phyloP scores from a whole-genome alignment of 1,140 invertebrate genomes.

The silkworm (Bombyx mori) region DNA sequence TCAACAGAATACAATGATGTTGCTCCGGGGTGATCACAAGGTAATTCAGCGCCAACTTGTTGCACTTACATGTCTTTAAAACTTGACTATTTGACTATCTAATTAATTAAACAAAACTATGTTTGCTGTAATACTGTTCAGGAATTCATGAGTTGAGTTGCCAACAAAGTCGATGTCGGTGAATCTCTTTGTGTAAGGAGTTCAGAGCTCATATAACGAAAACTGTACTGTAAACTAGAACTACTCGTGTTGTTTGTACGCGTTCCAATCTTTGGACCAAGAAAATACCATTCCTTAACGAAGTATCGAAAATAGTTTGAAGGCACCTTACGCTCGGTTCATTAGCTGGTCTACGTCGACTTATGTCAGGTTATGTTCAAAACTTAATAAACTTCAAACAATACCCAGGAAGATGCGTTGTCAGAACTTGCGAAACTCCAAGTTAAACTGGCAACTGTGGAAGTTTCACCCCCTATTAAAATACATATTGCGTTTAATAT shows the following conservation, averaged over 20 bases:
- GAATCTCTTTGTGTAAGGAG: neutral
- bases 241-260: neutral
- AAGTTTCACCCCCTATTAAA: conserved; percentile 50
- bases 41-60: conserved; percentile 25
- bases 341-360: conserved; percentile 46
- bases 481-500: conserved; percentile 44
- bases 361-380: conserved; percentile 48
- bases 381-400: conserved; percentile 63
- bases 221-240: neutral
- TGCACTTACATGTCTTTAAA: conserved; percentile 24
- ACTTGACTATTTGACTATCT: conserved; percentile 21
- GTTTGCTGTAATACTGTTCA: conserved; percentile 21
- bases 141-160: neutral
- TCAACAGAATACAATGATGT: conserved; percentile 2
- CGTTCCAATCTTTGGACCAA: neutral
- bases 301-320: conserved; percentile 2
- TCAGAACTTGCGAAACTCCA: conserved; percentile 49
- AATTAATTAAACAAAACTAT: conserved; percentile 22
- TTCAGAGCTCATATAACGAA: neutral
- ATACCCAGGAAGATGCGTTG: conserved; percentile 55
- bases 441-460: conserved; percentile 41
- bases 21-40: conserved; percentile 21
- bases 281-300: too few species aligned
- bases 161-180: neutral
- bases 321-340: conserved; percentile 29